Base-by-base conservation (phyloP, 2,113 vertebrate genomes). In the Brachypteracias leptosomus region DNA sequence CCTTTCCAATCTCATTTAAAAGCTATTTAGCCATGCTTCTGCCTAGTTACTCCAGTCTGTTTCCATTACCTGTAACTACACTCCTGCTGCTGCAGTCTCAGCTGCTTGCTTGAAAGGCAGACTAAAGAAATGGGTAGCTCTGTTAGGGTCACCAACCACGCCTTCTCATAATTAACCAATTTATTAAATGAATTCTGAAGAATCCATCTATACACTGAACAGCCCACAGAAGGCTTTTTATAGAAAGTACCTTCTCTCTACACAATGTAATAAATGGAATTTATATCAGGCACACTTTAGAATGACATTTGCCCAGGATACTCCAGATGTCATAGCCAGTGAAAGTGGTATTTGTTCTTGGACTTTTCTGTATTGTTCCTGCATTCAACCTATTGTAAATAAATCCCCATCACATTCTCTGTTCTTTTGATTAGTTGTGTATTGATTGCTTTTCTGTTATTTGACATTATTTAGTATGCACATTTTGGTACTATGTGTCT, bases 1-100 rank as follows among this genome's bases (percentile, higher is more conserved):
- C 47, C 54, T 21, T 70, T 95, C 55, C 91, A 76, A 61, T 87
- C 52, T 95, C 55, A 85, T 92, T 94, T 83, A 40, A 82, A 94
- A 93, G 42, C 36, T 87, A 29, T 80, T 85, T 79, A 80, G 81
- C 76, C 55, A n/a, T 82, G 75, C 57, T 40, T 85, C 62, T 92
- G 55, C 42, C 89, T 89, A 19, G 35, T 86, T 77, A 93, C 14
- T 82, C 36, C 16, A 63, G 63, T 91, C 77, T 89, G 21, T 77
- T 95, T 95, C 63, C 67, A 80, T 91, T 94, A 83, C 36, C 42
- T 85, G 33, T 62, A 85, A 36, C 38, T 82, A n/a, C 57, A 40
- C 1, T 47, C 35, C 20, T 51, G 62, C 36, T 73, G 54, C 44
- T 65, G 35, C 52, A 15, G 18, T 66, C 67, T 61, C 25, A 92